Base-by-base conservation (phyloP, 1,140 invertebrate species). In the Drosophila serrata region DNA sequence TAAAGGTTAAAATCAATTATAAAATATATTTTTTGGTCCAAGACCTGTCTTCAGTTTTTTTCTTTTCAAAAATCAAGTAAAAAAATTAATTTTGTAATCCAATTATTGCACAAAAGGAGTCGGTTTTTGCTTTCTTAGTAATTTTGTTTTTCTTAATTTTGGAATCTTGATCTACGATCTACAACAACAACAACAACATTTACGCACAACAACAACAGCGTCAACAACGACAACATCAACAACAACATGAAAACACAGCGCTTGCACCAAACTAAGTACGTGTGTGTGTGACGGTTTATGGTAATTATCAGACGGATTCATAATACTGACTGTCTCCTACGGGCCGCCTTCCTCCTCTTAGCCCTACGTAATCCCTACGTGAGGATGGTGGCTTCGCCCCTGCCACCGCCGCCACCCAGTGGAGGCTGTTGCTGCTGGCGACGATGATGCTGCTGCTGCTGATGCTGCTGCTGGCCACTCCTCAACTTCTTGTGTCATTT, bases 231-330 rank as follows among this genome's bases (percentile, higher is more conserved):
- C 29, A 40, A 73, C 74, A 51, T 63, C 77, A 73, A 85, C 74
- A 51, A 67, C 77, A 73, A 85, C 68, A 75, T 37, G 53, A 40
- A 79, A 82, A 61, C 55, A 58, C 77, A 77, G 49, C 62, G 49
- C 62, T 79, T 69, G 42, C 60, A 45, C 62, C 56, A 42, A 67
- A 65, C 65, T 72, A 72, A 29, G 29, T 17, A 60, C 57, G 15
- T 43, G 22, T 70, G 22, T 70, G 53, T 72, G 65, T 70, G 68
- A 72, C 68, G 68, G 64, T 72, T 79, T 45, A 81, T 63, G 43
- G 65, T 75, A 74, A 79, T 79, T 90, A 90, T 88, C 80, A 81
- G 85, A 90, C 85, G 85, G 85, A 90, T 90, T 90, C 85, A 90
- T 90, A 90, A 90, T 90, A 90, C 85, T 88, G 84, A 86, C 72